Conservation (phyloP, 2,797 vertebrate genomes). For the Lycodopsis pacificus region DNA sequence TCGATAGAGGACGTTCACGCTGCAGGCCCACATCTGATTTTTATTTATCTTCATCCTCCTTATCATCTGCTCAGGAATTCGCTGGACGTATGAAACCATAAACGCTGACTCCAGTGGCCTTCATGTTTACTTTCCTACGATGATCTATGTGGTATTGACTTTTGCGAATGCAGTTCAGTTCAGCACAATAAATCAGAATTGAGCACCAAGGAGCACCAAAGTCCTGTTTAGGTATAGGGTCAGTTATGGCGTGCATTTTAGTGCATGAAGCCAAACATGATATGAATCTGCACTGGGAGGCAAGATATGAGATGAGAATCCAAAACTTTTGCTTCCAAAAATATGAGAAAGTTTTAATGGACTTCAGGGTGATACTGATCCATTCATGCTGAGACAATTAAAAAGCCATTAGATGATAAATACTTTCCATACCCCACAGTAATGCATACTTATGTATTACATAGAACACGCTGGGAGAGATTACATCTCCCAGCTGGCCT, state of each 20-base stretch:
- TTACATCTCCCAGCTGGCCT: too few species aligned
- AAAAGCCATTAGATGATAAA: slow-evolving; percentile 37
- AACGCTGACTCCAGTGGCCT: background rate
- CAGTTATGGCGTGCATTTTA: background rate
- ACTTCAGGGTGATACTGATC: background rate
- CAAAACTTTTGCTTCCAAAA: background rate
- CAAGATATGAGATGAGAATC: background rate
- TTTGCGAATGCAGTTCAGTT: background rate
- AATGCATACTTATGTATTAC: background rate
- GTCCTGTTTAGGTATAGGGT: background rate
- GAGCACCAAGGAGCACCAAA: background rate
- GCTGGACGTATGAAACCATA: background rate
- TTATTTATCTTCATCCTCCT: background rate
- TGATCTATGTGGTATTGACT: background rate
- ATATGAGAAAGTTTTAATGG: background rate
- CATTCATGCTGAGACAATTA: slow-evolving; percentile 19
- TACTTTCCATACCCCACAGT: background rate
- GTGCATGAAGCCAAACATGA: background rate
- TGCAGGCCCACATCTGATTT: too few species aligned
- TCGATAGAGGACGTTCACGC: background rate
- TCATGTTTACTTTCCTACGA: background rate
- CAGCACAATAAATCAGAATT: background rate
- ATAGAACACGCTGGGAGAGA: background rate
- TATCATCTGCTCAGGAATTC: background rate
- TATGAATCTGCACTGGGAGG: background rate